Evolutionary conservation across 2,888 invertebrate genomes (phyloP).

Genomic region (Xestoiulus laeticollis): DNA sequence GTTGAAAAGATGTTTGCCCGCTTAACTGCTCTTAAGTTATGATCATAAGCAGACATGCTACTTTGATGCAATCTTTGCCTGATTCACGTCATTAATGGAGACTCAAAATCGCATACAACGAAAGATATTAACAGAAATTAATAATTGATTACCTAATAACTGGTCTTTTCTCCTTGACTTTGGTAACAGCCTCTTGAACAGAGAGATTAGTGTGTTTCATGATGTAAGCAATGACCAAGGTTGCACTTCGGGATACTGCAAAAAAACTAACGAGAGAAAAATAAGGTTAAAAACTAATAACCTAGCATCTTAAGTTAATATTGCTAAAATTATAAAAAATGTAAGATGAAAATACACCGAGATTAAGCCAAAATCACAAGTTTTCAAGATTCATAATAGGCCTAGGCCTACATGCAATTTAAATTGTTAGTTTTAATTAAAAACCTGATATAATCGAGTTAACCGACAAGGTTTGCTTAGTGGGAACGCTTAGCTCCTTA

Average conservation of each 20-base stretch:
- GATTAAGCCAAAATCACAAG: not conserved
- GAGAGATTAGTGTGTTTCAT: slow-evolving; percentile 85
- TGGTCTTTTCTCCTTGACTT: slow-evolving; percentile 60
- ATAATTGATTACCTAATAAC: slow-evolving; percentile 59
- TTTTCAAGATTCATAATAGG: too few relatives aligned
- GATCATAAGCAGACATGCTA: not conserved
- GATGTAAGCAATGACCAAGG: slow-evolving; percentile 83
- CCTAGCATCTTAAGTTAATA: not conserved
- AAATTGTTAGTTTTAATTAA: too few relatives aligned
- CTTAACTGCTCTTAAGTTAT: not conserved
- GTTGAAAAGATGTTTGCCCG: not conserved
- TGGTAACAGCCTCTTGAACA: slow-evolving; percentile 76
- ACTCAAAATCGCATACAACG: not conserved
- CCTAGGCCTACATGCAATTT: too few relatives aligned
- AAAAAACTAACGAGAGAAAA: slow-evolving; percentile 72
- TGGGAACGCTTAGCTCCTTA: too few relatives aligned
- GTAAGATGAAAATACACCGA: not conserved
- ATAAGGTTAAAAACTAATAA: not conserved
- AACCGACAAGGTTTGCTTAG: too few relatives aligned
- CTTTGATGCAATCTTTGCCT: not conserved
- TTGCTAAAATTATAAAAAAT: not conserved
- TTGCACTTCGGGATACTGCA: slow-evolving; percentile 89
- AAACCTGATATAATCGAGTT: not conserved
- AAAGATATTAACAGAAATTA: not conserved
- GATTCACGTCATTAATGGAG: not conserved